Percentiles rank a stretch among this genome's conserved stretches.
Evolutionary conservation across 2,888 invertebrate genomes (phyloP).

Genomic region (Stegana nigrithorax): DNA sequence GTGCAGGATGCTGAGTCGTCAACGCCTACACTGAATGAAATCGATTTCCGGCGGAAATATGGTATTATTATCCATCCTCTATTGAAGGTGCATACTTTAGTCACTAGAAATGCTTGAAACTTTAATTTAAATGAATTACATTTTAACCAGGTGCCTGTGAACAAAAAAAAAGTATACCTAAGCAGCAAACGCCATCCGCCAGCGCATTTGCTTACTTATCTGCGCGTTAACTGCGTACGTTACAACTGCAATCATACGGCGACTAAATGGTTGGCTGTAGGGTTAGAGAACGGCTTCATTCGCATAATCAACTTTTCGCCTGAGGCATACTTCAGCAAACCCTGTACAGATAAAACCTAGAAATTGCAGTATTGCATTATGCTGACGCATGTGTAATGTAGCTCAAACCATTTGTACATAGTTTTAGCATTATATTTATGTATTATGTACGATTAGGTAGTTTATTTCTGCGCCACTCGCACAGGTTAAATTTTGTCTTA

Average conservation of each 20-base stretch:
- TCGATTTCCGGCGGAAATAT: conserved; percentile 51
- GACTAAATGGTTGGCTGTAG: conserved; percentile 53
- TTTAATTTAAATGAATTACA: too few species aligned
- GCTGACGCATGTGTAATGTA: too few species aligned
- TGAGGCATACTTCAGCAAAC: conserved; percentile 33
- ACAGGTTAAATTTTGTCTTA: too few species aligned
- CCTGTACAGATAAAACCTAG: too few species aligned
- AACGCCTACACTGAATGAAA: conserved; percentile 31
- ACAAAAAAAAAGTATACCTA: conserved; percentile 28
- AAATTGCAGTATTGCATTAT: too few species aligned
- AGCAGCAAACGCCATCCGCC: conserved; percentile 38
- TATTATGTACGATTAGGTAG: too few species aligned
- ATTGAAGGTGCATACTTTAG: conserved; percentile 35
- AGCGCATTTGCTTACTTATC: conserved; percentile 38
- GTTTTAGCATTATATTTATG: too few species aligned
- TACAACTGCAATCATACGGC: conserved; percentile 59
- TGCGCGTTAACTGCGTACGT: conserved; percentile 55
- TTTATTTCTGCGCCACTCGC: too few species aligned
- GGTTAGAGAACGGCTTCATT: conserved; percentile 65
- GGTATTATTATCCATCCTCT: conserved; percentile 56
- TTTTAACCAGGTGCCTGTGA: conserved; percentile 1
- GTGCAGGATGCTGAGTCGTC: conserved; percentile 10
- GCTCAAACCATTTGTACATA: too few species aligned
- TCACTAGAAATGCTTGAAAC: too few species aligned
- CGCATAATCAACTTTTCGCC: conserved; percentile 48